Evolutionary conservation across 2,113 vertebrate genomes (phyloP).

Genomic region (Diglossa brunneiventris): DNA sequence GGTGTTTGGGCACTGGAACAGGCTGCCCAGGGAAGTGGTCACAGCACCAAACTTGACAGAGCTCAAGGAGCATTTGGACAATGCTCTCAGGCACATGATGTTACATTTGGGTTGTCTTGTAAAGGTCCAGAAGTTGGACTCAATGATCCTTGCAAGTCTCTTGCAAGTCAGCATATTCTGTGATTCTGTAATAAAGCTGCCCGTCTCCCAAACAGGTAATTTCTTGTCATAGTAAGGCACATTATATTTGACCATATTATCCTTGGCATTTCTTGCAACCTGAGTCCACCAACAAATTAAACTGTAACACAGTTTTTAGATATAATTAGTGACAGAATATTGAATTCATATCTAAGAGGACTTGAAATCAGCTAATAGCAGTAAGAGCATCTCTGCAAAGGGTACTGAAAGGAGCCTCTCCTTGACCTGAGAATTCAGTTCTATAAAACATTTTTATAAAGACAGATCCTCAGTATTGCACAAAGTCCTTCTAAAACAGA

Average conservation of each 20-base stretch:
- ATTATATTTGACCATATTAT: neutral
- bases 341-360: neutral
- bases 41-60: neutral
- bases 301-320: neutral
- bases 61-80: neutral
- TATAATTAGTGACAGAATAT: neutral
- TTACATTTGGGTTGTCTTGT: neutral
- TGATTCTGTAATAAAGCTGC: neutral
- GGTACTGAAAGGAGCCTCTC: neutral
- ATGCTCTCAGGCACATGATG: too few species aligned
- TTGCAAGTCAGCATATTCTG: neutral
- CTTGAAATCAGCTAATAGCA: neutral
- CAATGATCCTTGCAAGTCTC: neutral
- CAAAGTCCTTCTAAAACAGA: neutral
- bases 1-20: rapidly evolving
- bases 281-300: neutral
- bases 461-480: neutral
- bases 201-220: neutral
- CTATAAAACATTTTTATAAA: neutral
- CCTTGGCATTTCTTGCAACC: neutral
- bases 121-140: neutral
- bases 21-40: neutral
- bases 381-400: neutral
- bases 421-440: neutral
- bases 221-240: neutral